Evolutionary conservation across 2,113 vertebrate genomes (phyloP).

Genomic region (Calypte anna): DNA sequence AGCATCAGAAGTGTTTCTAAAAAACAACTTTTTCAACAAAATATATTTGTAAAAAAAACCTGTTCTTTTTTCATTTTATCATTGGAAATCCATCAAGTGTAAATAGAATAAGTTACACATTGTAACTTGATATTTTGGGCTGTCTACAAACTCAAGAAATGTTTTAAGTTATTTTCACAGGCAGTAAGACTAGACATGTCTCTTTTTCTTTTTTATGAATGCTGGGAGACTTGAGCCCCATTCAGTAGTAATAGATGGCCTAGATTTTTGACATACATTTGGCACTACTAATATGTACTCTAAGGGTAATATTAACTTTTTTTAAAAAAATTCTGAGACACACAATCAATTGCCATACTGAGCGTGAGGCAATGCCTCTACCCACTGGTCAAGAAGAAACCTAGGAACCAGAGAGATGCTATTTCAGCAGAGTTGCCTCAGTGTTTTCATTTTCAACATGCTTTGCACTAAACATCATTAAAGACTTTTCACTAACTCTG

Average conservation of each 20-base stretch:
- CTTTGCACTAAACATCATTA: conserved; percentile 41
- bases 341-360: neutral
- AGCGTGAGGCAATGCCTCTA: conserved; percentile 11
- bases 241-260: neutral
- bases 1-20: neutral
- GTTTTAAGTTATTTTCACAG: neutral
- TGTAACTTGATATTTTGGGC: neutral
- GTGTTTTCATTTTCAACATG: conserved; percentile 58
- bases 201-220: neutral
- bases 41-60: neutral
- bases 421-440: conserved; percentile 48
- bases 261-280: neutral
- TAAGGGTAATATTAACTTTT: neutral
- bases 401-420: conserved; percentile 20
- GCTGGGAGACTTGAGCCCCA: neutral
- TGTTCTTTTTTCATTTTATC: neutral
- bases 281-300: neutral
- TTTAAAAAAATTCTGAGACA: neutral
- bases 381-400: conserved; percentile 13
- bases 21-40: neutral
- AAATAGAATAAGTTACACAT: neutral
- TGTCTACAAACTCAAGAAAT: neutral
- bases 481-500: conserved; percentile 35
- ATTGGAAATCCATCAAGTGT: neutral
- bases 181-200: neutral